A percentile compares a stretch with the other conserved stretches of the same genome.
Evolutionary conservation across 2,113 vertebrate species (phyloP).

Genomic region (Xenopus laevis): DNA sequence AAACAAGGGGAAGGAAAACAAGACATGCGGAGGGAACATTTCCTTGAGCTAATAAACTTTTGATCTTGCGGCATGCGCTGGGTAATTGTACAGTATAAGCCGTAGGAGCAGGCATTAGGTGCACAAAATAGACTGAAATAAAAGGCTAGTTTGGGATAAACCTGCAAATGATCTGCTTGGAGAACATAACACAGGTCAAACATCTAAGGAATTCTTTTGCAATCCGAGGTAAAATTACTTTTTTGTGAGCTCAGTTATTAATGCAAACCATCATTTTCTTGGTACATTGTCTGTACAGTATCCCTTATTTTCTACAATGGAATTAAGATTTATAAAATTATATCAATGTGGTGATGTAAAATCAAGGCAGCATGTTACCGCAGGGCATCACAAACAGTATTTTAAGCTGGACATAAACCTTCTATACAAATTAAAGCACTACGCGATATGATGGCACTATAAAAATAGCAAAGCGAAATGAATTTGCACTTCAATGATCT

Average conservation of each 20-base stretch:
- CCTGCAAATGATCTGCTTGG: background rate
- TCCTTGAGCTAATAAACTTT: slow-evolving; percentile 26
- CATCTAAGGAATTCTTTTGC: background rate
- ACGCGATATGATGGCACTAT: too few relatives aligned
- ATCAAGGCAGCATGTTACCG: too few relatives aligned
- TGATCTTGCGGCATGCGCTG: slow-evolving; percentile 25
- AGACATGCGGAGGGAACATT: slow-evolving; percentile 19
- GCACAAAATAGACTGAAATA: slow-evolving; percentile 27
- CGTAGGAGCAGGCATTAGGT: slow-evolving; percentile 1
- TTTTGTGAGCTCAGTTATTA: background rate
- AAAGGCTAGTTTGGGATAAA: slow-evolving; percentile 32
- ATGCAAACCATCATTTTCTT: slow-evolving; percentile 2
- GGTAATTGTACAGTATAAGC: slow-evolving; percentile 15
- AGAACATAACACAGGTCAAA: background rate
- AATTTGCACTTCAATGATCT: too few relatives aligned
- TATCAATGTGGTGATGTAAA: too few relatives aligned
- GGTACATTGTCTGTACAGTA: too few relatives aligned
- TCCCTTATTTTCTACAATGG: too few relatives aligned
- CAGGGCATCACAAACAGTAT: too few relatives aligned
- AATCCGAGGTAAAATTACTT: slow-evolving; percentile 8
- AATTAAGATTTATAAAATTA: too few relatives aligned
- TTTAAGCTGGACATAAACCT: too few relatives aligned
- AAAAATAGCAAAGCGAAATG: too few relatives aligned
- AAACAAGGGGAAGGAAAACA: slow-evolving; percentile 34
- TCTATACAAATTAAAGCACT: too few relatives aligned